These are phyloP conservation scores for Nomada hirtipes DNA, from an alignment of 2,888 invertebrate genomes.

Conservation along the genomic window DNA sequence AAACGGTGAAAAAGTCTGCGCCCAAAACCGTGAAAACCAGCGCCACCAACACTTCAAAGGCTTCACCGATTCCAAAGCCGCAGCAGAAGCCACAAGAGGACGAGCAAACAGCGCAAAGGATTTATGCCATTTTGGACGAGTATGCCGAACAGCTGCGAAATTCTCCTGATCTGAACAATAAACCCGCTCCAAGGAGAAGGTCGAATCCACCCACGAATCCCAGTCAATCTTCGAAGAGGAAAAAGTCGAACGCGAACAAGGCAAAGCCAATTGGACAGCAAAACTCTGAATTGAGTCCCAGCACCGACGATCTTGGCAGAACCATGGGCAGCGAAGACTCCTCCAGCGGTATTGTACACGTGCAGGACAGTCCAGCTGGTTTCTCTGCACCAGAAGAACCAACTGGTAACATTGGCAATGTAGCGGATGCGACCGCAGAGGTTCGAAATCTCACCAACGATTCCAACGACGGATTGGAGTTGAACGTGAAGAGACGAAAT, in stretches of 20 bases:
- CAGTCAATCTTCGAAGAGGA: slow-evolving; percentile 89
- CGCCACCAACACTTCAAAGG: slow-evolving; percentile 87
- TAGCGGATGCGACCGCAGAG: slow-evolving; percentile 75
- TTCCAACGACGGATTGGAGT: slow-evolving; percentile 79
- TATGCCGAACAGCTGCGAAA: slow-evolving; percentile 92
- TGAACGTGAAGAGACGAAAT: slow-evolving; percentile 78
- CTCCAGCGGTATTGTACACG: slow-evolving; percentile 87
- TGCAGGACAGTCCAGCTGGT: slow-evolving; percentile 84
- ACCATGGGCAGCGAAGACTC: slow-evolving; percentile 92
- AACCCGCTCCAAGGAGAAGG: slow-evolving; percentile 91
- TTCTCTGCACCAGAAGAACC: slow-evolving; percentile 80
- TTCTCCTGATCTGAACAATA: slow-evolving; percentile 92
- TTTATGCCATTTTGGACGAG: slow-evolving; percentile 91
- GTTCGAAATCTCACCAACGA: slow-evolving; percentile 79
- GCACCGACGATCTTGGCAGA: slow-evolving; percentile 88
- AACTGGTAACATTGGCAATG: slow-evolving; percentile 44
- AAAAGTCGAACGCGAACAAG: slow-evolving; percentile 88
- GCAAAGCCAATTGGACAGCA: slow-evolving; percentile 85
- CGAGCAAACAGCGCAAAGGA: slow-evolving; percentile 92
- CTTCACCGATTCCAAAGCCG: slow-evolving; percentile 88
- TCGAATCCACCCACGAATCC: slow-evolving; percentile 91
- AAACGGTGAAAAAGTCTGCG: slow-evolving; percentile 83
- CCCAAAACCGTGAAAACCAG: slow-evolving; percentile 87
- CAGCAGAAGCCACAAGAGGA: slow-evolving; percentile 92
- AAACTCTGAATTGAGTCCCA: slow-evolving; percentile 86